Conservation (phyloP, 2,888 invertebrate species). For the Lymantria monacha region DNA sequence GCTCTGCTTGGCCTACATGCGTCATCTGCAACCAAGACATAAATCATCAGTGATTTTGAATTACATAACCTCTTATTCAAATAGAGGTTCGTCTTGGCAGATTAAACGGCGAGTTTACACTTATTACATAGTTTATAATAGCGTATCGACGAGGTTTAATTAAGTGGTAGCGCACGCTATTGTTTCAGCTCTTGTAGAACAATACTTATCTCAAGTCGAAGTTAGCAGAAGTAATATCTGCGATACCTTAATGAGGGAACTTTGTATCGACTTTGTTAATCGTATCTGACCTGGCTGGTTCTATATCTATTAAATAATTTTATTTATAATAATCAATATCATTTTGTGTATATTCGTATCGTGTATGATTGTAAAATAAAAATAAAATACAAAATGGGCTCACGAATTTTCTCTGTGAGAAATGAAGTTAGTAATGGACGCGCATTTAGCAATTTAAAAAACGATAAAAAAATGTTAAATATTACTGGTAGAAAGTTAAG, state of each 20-base stretch:
- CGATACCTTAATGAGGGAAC: slow-evolving; percentile 81
- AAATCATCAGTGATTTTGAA: slow-evolving; percentile 34
- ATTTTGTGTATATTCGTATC: slow-evolving; percentile 25
- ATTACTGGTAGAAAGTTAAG: slow-evolving; percentile 45
- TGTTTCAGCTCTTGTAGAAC: slow-evolving; percentile 74
- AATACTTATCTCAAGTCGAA: slow-evolving; percentile 76
- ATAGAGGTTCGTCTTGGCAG: slow-evolving; percentile 51
- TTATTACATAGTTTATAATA: slow-evolving; percentile 49
- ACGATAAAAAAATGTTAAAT: slow-evolving; percentile 29
- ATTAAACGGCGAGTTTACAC: slow-evolving; percentile 59
- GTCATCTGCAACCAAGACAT: slow-evolving; percentile 79
- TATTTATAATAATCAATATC: slow-evolving; percentile 24
- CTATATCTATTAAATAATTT: slow-evolving; percentile 24
- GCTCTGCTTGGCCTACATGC: slow-evolving; percentile 81
- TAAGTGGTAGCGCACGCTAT: slow-evolving; percentile 76
- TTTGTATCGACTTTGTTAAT: slow-evolving; percentile 78
- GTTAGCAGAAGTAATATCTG: slow-evolving; percentile 77
- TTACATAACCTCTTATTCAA: slow-evolving; percentile 16
- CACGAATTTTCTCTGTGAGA: slow-evolving; percentile 44
- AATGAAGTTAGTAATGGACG: slow-evolving; percentile 60
- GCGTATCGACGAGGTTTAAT: slow-evolving; percentile 69
- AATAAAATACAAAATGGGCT: slow-evolving; percentile 35
- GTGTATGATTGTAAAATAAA: slow-evolving; percentile 33
- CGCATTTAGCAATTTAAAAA: slow-evolving; percentile 54
- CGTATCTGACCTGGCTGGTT: slow-evolving; percentile 62